phyloP scores from a whole-genome alignment of 2,113 vertebrate genomes.

The Labrus mixtus region DNA sequence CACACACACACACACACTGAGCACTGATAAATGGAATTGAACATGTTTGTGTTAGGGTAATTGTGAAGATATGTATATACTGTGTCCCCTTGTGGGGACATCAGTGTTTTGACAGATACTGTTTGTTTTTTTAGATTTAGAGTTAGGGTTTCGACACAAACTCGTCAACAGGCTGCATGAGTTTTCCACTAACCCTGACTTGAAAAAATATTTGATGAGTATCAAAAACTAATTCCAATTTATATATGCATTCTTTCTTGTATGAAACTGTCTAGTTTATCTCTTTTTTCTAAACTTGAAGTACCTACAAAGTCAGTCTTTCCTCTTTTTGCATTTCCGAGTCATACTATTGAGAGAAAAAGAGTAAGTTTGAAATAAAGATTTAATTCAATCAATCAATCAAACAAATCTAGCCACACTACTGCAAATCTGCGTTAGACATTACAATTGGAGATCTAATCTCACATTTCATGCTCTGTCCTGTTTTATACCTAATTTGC shows the following conservation, averaged over 20 bases:
- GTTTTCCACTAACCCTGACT: no score
- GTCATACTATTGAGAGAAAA: background rate
- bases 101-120: background rate
- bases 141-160: no score
- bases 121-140: no score
- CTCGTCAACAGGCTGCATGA: no score
- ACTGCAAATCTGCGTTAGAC: background rate
- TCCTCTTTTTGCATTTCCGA: background rate
- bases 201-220: no score
- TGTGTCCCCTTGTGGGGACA: background rate
- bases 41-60: no score
- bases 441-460: conserved; percentile 35
- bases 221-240: no score
- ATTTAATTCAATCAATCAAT: no score
- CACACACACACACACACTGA: background rate
- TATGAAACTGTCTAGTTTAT: no score
- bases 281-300: background rate
- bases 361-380: no score
- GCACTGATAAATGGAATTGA: background rate
- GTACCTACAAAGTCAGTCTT: background rate
- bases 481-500: conserved; percentile 47
- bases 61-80: background rate
- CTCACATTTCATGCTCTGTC: conserved; percentile 14
- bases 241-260: no score
- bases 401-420: background rate